These are phyloP conservation scores for Trypoxylon attenuatum DNA, from an alignment of 2,888 invertebrate species.

Conservation along the genomic window DNA sequence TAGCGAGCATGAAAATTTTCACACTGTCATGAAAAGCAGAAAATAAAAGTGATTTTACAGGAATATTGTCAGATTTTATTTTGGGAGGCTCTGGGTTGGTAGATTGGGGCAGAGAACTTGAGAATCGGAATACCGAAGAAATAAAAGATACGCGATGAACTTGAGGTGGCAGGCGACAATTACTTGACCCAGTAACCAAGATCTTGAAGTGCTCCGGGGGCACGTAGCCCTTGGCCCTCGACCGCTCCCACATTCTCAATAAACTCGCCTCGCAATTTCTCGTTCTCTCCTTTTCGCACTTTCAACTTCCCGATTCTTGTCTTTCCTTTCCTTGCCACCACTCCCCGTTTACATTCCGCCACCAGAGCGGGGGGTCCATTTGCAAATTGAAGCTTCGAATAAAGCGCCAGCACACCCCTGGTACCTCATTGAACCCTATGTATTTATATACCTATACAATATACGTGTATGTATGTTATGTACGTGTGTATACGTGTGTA, in stretches of 20 bases:
- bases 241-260: not conserved
- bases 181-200: not conserved
- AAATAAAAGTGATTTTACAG: too few species aligned
- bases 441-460: not conserved
- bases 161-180: too few species aligned
- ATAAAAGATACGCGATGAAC: too few species aligned
- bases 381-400: constrained; percentile 43
- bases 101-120: too few species aligned
- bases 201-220: not conserved
- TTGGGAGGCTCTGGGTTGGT: too few species aligned
- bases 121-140: too few species aligned
- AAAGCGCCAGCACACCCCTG: not conserved
- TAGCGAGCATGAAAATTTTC: too few species aligned
- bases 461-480: too few species aligned
- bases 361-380: constrained; percentile 35
- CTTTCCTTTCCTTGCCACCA: not conserved
- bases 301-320: not conserved
- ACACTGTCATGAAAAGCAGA: too few species aligned
- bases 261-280: not conserved
- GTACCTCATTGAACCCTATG: not conserved
- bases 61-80: too few species aligned
- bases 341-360: constrained; percentile 1
- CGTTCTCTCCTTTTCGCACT: not conserved
- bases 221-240: not conserved
- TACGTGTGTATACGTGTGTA: too few species aligned